Percentiles rank a stretch among this genome's conserved stretches.
These are phyloP conservation scores for Cryptotis parvus DNA, from an alignment of 2,113 vertebrate species.

Conservation along the genomic window DNA sequence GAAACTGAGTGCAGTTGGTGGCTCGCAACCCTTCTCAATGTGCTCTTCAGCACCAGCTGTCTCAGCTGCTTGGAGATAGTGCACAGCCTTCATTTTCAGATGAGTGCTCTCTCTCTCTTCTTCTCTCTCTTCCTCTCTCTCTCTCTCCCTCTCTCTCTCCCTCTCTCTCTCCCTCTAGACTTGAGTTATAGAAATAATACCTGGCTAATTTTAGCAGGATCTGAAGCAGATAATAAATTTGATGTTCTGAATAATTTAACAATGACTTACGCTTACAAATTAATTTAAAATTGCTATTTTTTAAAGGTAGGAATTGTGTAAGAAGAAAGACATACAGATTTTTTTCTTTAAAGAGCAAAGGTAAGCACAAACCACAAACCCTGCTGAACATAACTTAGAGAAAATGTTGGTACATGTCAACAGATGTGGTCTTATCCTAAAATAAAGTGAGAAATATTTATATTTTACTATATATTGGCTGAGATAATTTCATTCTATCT, in stretches of 20 bases:
- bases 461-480: too few species aligned
- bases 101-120: background rate
- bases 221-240: background rate
- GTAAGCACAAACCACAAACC: fast-evolving
- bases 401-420: too few species aligned
- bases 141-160: too few species aligned
- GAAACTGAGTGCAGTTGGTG: fast-evolving
- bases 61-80: fast-evolving
- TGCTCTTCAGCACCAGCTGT: fast-evolving
- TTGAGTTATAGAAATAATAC: fast-evolving
- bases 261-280: background rate
- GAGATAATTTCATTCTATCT: too few species aligned
- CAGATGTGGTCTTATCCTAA: too few species aligned
- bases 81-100: fast-evolving
- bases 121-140: too few species aligned
- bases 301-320: background rate
- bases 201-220: background rate
- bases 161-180: background rate
- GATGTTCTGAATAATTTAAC: background rate
- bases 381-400: fast-evolving
- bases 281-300: background rate
- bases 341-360: background rate
- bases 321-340: background rate
- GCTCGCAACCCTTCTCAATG: background rate
- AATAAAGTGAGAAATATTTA: too few species aligned